Conservation (phyloP, 2,888 invertebrate species). For the Hemicrepidius hirtus region DNA sequence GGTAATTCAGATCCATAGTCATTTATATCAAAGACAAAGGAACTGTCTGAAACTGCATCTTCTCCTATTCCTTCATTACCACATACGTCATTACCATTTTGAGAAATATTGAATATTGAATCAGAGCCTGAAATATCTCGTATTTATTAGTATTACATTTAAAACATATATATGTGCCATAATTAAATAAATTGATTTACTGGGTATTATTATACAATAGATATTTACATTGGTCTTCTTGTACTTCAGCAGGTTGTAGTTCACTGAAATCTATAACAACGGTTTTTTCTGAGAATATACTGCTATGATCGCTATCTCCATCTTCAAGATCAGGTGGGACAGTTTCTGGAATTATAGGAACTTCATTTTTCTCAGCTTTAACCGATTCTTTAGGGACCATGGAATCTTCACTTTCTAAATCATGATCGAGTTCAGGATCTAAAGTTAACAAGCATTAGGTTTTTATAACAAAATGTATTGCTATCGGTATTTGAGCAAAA, state of each 20-base stretch:
- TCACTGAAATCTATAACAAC: neutral
- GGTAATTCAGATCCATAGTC: neutral
- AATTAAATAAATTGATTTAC: neutral
- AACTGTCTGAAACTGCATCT: neutral
- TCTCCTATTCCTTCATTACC: neutral
- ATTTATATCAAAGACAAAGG: constrained; percentile 16
- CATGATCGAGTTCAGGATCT: no score
- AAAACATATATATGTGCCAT: no score
- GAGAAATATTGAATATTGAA: neutral
- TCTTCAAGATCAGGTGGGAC: neutral
- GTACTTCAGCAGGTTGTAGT: neutral
- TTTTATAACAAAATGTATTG: no score
- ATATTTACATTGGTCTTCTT: no score
- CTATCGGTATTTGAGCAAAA: no score
- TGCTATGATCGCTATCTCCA: neutral
- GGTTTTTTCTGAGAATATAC: neutral
- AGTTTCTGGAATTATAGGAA: neutral
- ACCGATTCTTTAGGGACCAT: no score
- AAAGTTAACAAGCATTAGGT: no score
- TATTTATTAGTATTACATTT: no score
- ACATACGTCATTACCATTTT: neutral
- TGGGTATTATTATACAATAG: neutral
- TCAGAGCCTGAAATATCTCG: no score
- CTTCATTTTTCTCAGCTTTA: neutral
- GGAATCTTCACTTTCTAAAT: no score